phyloP scores from a whole-genome alignment of 2,113 vertebrate genomes.

The Dromas ardeola region DNA sequence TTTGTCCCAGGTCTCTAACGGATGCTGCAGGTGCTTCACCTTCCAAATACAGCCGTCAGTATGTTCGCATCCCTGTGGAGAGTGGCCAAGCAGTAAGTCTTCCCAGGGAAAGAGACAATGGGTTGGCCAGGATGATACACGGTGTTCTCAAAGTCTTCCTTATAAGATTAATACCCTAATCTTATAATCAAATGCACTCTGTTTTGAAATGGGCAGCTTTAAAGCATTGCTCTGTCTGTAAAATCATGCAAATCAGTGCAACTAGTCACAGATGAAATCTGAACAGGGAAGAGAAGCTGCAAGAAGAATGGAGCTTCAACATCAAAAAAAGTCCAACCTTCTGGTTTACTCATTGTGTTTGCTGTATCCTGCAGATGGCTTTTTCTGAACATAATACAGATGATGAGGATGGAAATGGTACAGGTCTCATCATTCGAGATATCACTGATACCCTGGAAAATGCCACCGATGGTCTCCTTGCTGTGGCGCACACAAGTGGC shows the following conservation, averaged over 20 bases:
- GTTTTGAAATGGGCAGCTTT: not conserved
- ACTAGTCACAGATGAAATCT: not conserved
- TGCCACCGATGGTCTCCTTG: slow-evolving; percentile 1
- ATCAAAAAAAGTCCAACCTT: not conserved
- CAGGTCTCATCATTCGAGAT: slow-evolving; percentile 47
- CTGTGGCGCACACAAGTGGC: slow-evolving; percentile 25
- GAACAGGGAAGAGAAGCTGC: not conserved
- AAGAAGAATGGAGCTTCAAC: not conserved
- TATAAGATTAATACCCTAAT: not conserved
- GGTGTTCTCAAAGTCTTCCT: not conserved
- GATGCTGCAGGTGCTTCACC: slow-evolving; percentile 43
- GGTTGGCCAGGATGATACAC: not conserved
- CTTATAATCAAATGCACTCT: not conserved
- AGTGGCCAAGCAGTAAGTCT: slow-evolving; percentile 63
- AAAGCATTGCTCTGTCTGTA: not conserved
- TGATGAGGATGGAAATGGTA: slow-evolving; percentile 31
- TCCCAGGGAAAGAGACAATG: not conserved
- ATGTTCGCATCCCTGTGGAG: slow-evolving; percentile 61
- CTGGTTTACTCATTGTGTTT: not conserved
- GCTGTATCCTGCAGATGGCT: slow-evolving; percentile 42
- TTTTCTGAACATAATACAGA: slow-evolving; percentile 38
- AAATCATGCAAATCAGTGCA: not conserved
- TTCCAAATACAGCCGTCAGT: slow-evolving; percentile 61
- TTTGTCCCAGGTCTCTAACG: slow-evolving; percentile 50
- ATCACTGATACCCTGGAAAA: slow-evolving; percentile 35